phyloP scores from a whole-genome alignment of 2,888 invertebrate genomes.

The Cantharis nigra region DNA sequence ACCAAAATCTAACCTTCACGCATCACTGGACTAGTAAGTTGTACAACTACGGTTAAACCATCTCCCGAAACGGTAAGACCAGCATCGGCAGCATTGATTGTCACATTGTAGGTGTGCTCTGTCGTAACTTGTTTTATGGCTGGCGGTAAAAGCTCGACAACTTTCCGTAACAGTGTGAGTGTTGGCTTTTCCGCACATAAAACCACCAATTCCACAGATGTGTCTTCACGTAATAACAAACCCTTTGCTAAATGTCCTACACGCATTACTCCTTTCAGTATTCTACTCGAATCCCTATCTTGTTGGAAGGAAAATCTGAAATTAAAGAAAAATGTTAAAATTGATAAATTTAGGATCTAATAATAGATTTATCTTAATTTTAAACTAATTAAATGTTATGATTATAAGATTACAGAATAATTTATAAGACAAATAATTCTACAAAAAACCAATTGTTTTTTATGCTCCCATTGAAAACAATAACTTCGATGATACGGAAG shows the following conservation, averaged over 20 bases:
- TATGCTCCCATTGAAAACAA: not conserved
- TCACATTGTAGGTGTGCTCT: constrained; percentile 81
- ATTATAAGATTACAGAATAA: not conserved
- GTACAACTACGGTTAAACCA: constrained; percentile 79
- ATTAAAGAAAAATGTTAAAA: constrained; percentile 11
- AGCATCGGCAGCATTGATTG: constrained; percentile 82
- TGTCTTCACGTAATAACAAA: constrained; percentile 86
- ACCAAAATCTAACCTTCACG: constrained; percentile 68
- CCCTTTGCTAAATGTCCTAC: constrained; percentile 92
- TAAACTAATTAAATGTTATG: not conserved
- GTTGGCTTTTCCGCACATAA: constrained; percentile 95
- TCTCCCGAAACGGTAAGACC: constrained; percentile 83
- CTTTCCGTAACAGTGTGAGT: constrained; percentile 80
- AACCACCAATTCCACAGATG: constrained; percentile 89
- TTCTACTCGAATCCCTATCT: constrained; percentile 65
- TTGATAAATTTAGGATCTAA: not conserved
- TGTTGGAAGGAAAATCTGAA: constrained; percentile 69
- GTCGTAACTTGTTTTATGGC: constrained; percentile 75
- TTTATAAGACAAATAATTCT: not conserved
- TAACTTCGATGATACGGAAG: not conserved
- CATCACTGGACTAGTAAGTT: constrained; percentile 91
- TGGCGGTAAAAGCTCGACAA: constrained; percentile 81
- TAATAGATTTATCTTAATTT: not conserved
- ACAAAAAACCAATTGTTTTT: not conserved
- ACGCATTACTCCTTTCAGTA: constrained; percentile 95